phyloP scores from a whole-genome alignment of 2,797 vertebrate genomes.

The Protosalanx chinensis region DNA sequence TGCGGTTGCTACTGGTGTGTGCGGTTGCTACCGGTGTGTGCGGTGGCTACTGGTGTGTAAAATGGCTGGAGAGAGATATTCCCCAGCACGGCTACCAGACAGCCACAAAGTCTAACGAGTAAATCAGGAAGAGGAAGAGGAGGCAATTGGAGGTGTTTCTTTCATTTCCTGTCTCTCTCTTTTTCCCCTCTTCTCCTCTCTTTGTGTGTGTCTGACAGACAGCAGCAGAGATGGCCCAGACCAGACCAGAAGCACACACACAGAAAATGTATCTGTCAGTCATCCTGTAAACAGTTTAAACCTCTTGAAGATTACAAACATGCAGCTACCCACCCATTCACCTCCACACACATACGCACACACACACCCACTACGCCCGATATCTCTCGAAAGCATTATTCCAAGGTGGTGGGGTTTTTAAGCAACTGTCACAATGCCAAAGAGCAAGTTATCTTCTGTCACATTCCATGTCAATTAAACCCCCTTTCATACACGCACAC shows the following conservation, averaged over 20 bases:
- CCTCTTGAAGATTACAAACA: constrained; percentile 10
- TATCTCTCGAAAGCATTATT: constrained; percentile 17
- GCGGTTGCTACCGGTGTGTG: too few relatives aligned
- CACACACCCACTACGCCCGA: constrained; percentile 12
- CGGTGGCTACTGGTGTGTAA: too few relatives aligned
- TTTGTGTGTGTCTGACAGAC: constrained; percentile 35
- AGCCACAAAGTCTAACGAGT: not conserved
- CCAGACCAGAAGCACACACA: constrained; percentile 26
- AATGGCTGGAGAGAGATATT: not conserved
- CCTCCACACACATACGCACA: constrained; percentile 13
- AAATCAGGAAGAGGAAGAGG: not conserved
- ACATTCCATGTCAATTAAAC: constrained; percentile 9
- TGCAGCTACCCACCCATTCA: constrained; percentile 7
- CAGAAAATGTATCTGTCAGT: constrained; percentile 56
- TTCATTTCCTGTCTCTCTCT: constrained; percentile 13
- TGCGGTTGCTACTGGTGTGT: too few relatives aligned
- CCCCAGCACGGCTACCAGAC: not conserved
- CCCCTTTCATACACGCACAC: not conserved
- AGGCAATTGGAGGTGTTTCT: not conserved
- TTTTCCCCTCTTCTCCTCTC: constrained; percentile 5
- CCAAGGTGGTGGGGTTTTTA: constrained; percentile 2
- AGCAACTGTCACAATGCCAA: constrained; percentile 10
- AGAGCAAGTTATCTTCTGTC: constrained; percentile 7
- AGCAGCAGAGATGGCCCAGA: constrained; percentile 29
- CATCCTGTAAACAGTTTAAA: constrained; percentile 44